A percentile compares a stretch with the other conserved stretches of the same genome.
These are phyloP conservation scores for Psittacus erithacus DNA, from an alignment of 2,113 vertebrate genomes.

Conservation along the genomic window DNA sequence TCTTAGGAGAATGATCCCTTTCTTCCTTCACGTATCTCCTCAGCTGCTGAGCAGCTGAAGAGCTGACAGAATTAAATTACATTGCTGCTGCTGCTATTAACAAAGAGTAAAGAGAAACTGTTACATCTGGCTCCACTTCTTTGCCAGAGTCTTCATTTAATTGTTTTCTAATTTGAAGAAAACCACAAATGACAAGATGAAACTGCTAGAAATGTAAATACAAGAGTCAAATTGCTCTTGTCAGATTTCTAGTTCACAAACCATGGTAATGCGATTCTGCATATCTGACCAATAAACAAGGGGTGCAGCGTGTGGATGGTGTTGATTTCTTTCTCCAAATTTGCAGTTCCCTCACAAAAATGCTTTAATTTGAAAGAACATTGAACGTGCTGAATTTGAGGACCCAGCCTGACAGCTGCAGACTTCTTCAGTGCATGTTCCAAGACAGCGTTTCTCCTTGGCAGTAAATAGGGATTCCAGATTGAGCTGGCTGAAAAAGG, in stretches of 20 bases:
- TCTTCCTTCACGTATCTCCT: slow-evolving; percentile 75
- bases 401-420: slow-evolving; percentile 47
- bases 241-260: slow-evolving; percentile 78
- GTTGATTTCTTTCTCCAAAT: background rate
- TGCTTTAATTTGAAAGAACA: background rate
- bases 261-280: slow-evolving; percentile 65
- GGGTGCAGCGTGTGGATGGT: background rate
- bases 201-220: slow-evolving; percentile 81
- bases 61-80: slow-evolving; percentile 80
- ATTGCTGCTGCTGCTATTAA: slow-evolving; percentile 76
- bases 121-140: slow-evolving; percentile 79
- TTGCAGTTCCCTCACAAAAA: background rate
- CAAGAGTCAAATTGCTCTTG: slow-evolving; percentile 79
- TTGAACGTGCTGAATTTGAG: background rate
- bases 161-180: slow-evolving; percentile 85
- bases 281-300: slow-evolving; percentile 71
- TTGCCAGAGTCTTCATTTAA: slow-evolving; percentile 82
- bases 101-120: slow-evolving; percentile 68
- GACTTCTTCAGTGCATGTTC: background rate
- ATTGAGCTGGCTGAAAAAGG: background rate
- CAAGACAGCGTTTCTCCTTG: background rate
- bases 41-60: slow-evolving; percentile 78
- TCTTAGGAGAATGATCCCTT: slow-evolving; percentile 62
- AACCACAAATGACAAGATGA: slow-evolving; percentile 82
- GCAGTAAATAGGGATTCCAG: slow-evolving; percentile 7